Evolutionary conservation across 2,113 vertebrate genomes (phyloP), one percentile per base, ranked within the genome.

Genomic region (Zeus faber): DNA sequence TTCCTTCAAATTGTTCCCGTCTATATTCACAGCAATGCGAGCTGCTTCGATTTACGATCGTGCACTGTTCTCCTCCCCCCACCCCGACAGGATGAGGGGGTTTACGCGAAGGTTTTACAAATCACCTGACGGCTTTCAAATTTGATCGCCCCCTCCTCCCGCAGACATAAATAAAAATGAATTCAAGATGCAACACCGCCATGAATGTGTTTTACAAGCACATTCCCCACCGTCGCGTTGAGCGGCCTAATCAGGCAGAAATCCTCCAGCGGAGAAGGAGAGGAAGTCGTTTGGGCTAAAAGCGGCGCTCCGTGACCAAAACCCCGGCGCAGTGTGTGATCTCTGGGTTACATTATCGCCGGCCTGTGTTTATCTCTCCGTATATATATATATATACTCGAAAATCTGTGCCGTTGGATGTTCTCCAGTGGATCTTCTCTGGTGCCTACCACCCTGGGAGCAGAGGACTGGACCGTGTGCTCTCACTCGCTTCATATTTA

Each of bases 291-390:
- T 74, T 59, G 39, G 35, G 65, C 31, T 26, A 46, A 65, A 60
- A 65, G 53, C 54, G 49, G 58, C 20, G 31, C 51, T 63, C n/a
- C 65, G 22, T 4, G 54, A 62, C 72, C 70, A 77, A 66, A 65
- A 54, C 13, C 3, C 47, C 51, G 55, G 66, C 65, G 48, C 54
- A 57, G 45, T 45, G 31, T 46, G 54, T 45, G 62, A 66, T 68
- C 58, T 62, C 67, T 71, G 72, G 57, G 65, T 67, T 77, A 69
- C 72, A 75, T 77, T 75, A 77, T 21, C 58, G 44, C 39, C 23
- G 62, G 60, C 67, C 65, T 74, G 45, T 76, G 76, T 75, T 82
- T 75, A 80, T 66, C 39, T 46, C 71, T 60, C 25, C n/a, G n/a
- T n/a, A n/a, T n/a, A n/a, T n/a, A n/a, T n/a, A n/a, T n/a, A n/a